Base-by-base conservation (phyloP, 2,888 invertebrate species). In the Lycia hirtaria region DNA sequence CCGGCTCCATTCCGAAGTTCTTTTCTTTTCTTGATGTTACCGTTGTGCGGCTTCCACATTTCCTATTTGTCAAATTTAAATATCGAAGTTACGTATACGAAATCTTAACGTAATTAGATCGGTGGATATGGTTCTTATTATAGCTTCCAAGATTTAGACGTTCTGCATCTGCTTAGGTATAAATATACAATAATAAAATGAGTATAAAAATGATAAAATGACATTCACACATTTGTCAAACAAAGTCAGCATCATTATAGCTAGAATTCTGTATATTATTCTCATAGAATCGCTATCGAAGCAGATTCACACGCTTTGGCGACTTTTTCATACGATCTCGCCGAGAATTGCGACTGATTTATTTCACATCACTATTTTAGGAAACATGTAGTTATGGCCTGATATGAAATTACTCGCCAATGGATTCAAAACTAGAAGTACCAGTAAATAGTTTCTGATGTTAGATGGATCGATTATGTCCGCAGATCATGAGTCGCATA, bases 311-410 rank as follows among this genome's bases (percentile, higher is more conserved):
- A 90, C 87, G 88, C 81, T 69, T 75, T 69, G 73, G 72, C 65
- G 60, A 64, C 67, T 85, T 89, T 90, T 89, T 82, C 79, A 22
- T 76, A 73, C 69, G 64, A 56, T 67, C 69, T 72, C 85, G 88
- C 85, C 87, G 85, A 86, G 78, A 81, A 76, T 73, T 72, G 77
- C 72, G 75, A 83, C 86, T 86, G 88, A 92, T 90, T 87, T 90
- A 90, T 89, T 88, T 89, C 86, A 85, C 83, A 89, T 83, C 86
- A 85, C 91, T 91, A 83, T 88, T 91, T 92, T 91, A 92, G 91
- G 91, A 87, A 89, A 85, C 85, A 72, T 72, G 55, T 56, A 80
- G 80, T 79, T 90, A 88, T 80, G 83, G 80, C 81, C 71, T 79
- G 87, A 85, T 89, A 88, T 90, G 87, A 88, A 84, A 90, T 90